phyloP scores from a whole-genome alignment of 2,797 vertebrate species.

The Tinamus major region DNA sequence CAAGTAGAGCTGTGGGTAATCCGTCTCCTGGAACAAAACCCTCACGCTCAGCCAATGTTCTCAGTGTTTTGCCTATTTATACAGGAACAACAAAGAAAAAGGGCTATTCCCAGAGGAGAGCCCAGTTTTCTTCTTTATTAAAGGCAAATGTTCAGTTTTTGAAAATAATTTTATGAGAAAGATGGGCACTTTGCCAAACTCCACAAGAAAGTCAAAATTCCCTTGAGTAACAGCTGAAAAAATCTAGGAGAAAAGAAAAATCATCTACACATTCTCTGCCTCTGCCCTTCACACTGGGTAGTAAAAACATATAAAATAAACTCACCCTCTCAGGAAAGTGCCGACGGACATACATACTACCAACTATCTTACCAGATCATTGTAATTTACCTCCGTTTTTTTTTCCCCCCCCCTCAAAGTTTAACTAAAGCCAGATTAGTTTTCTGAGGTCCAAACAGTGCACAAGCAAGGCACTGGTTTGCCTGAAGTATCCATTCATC shows the following conservation, averaged over 20 bases:
- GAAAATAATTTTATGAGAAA: neutral
- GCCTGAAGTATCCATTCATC: neutral
- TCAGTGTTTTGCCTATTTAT: constrained; percentile 4
- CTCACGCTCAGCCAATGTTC: neutral
- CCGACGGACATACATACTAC: neutral
- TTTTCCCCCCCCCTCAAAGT: neutral
- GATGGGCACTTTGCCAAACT: neutral
- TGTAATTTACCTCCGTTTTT: neutral
- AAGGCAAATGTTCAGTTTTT: neutral
- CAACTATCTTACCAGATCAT: neutral
- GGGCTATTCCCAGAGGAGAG: neutral
- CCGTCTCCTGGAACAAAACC: constrained; percentile 3
- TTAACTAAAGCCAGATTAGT: neutral
- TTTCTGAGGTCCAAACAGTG: neutral
- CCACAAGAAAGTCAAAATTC: neutral
- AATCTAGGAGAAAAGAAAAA: neutral
- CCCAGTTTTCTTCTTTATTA: neutral
- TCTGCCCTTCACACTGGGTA: neutral
- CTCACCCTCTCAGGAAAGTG: accelerated
- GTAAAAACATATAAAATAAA: too few relatives aligned
- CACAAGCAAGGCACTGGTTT: neutral
- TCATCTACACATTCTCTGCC: neutral
- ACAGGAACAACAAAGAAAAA: neutral
- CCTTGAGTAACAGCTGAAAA: neutral
- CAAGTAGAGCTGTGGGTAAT: constrained; percentile 45